These are phyloP conservation scores for Lithophane socia DNA, from an alignment of 2,888 invertebrate species.

Conservation along the genomic window DNA sequence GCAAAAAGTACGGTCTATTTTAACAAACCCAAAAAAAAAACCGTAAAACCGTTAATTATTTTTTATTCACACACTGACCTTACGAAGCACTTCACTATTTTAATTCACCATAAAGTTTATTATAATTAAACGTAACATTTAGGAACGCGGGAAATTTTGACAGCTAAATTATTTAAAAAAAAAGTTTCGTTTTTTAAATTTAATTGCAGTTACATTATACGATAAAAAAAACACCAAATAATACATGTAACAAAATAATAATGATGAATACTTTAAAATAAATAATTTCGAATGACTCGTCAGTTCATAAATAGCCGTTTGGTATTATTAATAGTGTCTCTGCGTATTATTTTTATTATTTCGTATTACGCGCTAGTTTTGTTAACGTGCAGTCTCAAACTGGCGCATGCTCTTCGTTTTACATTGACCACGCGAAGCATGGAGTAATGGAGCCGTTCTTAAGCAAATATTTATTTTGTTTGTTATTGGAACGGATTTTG, in stretches of 20 bases:
- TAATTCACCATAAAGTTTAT: constrained; percentile 38
- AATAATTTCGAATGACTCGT: neutral
- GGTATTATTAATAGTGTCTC: constrained; percentile 31
- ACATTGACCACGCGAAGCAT: constrained; percentile 67
- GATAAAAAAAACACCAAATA: neutral
- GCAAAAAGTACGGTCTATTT: neutral
- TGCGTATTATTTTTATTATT: constrained; percentile 60
- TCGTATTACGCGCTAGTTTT: constrained; percentile 73
- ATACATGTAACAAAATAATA: neutral
- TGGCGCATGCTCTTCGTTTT: constrained; percentile 80
- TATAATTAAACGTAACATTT: constrained; percentile 10
- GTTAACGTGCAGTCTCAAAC: constrained; percentile 80
- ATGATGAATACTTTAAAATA: constrained; percentile 2
- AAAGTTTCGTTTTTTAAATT: neutral
- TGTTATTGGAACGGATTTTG: neutral
- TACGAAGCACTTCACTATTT: constrained; percentile 59
- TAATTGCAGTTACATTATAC: too few relatives aligned
- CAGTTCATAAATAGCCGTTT: constrained; percentile 24
- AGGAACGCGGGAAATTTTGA: constrained; percentile 39
- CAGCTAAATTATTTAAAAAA: neutral
- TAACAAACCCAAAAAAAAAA: constrained; percentile 26
- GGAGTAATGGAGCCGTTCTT: constrained; percentile 63
- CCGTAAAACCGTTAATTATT: constrained; percentile 21
- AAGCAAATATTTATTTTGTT: neutral
- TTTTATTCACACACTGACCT: constrained; percentile 50